Evolutionary conservation across 2,797 vertebrate genomes (phyloP).

Genomic region (Onychomys torridus): DNA sequence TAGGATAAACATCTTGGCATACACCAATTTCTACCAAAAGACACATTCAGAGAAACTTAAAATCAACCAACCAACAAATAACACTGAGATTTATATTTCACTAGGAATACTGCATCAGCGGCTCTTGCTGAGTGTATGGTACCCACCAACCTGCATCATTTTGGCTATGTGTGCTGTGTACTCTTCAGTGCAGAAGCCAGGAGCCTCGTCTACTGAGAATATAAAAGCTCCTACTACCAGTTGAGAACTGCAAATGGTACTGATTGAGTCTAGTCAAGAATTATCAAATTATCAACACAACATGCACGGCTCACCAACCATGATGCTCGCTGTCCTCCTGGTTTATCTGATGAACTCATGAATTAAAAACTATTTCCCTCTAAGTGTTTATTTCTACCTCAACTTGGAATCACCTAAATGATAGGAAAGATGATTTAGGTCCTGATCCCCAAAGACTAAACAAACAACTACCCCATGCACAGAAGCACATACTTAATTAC

Average conservation of each 20-base stretch:
- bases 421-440: conserved; percentile 29
- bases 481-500: neutral
- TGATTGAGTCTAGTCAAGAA: neutral
- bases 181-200: conserved; percentile 34
- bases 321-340: neutral
- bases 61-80: neutral
- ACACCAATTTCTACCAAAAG: conserved; percentile 4
- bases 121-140: neutral
- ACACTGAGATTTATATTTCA: conserved; percentile 6
- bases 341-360: neutral
- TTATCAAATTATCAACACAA: conserved; percentile 5
- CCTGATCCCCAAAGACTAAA: neutral
- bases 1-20: neutral
- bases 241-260: neutral
- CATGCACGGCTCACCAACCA: neutral
- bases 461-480: neutral
- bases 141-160: neutral
- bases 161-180: neutral
- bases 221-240: neutral
- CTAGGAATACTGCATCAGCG: neutral
- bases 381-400: conserved; percentile 58
- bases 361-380: conserved; percentile 34
- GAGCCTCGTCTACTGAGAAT: conserved; percentile 20
- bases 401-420: neutral
- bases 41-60: conserved; percentile 23